Evolutionary conservation across 2,797 vertebrate species (phyloP).

Genomic region (Martes flavigula): DNA sequence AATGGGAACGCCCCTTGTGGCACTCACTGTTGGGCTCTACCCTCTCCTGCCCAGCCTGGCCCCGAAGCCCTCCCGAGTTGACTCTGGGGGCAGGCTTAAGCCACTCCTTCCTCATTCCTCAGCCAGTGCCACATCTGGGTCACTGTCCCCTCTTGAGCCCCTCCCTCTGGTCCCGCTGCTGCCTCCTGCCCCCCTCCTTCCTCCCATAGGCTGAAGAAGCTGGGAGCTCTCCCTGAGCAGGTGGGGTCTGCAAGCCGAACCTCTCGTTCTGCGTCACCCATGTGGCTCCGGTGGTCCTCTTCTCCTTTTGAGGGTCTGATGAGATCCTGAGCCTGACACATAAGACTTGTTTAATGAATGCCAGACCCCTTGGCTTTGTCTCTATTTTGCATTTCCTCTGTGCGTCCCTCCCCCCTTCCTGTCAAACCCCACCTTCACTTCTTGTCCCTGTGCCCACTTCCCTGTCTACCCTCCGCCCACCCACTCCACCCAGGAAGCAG

Average conservation of each 20-base stretch:
- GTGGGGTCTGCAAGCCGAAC: no score
- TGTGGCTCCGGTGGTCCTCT: background rate
- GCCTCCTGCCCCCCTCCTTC: no score
- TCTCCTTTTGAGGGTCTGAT: background rate
- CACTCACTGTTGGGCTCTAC: background rate
- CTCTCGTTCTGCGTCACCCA: background rate
- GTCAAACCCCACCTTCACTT: background rate
- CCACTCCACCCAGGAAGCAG: background rate
- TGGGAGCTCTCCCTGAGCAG: background rate
- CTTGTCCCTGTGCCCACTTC: background rate
- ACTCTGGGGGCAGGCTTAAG: background rate
- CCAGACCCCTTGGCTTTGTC: background rate
- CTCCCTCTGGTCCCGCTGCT: fast-evolving
- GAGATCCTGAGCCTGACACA: background rate
- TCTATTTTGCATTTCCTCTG: background rate
- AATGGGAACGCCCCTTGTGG: background rate
- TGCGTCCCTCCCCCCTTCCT: background rate
- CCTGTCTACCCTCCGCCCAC: fast-evolving
- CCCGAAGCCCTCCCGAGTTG: background rate
- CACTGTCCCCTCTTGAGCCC: background rate
- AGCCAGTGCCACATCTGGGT: fast-evolving
- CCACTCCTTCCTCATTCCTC: background rate
- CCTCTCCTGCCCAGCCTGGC: background rate
- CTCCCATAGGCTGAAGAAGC: background rate
- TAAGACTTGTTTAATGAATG: background rate